phyloP scores from a whole-genome alignment of 2,797 vertebrate genomes.

The Pteronotus mesoamericanus region DNA sequence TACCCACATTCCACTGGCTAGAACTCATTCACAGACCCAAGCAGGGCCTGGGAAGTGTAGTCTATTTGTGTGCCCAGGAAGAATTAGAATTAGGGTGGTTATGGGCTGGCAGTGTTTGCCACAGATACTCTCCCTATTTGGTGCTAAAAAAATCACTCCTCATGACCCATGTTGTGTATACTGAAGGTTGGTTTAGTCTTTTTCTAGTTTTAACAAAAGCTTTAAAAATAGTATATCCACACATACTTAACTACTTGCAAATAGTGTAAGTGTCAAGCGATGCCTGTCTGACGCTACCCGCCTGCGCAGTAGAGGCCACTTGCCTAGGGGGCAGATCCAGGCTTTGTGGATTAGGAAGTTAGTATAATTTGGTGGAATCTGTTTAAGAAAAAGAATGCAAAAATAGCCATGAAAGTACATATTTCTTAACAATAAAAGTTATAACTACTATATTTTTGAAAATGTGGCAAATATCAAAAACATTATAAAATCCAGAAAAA shows the following conservation, averaged over 20 bases:
- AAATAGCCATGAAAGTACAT: background rate
- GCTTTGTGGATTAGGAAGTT: background rate
- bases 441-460: background rate
- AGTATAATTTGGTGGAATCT: background rate
- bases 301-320: background rate
- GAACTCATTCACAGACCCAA: background rate
- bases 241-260: background rate
- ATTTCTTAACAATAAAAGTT: background rate
- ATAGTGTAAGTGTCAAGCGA: background rate
- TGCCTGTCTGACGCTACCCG: background rate
- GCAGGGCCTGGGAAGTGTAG: background rate
- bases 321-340: background rate
- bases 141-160: background rate
- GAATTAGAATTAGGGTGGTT: background rate
- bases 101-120: background rate
- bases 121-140: background rate
- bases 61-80: background rate
- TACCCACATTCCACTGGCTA: background rate
- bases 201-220: background rate
- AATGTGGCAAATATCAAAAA: background rate
- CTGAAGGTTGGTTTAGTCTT: background rate
- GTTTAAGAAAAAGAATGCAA: background rate
- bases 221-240: background rate
- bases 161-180: background rate
- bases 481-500: background rate